Base-by-base conservation (phyloP, 2,888 invertebrate genomes). In the Dichetophora obliterata region DNA sequence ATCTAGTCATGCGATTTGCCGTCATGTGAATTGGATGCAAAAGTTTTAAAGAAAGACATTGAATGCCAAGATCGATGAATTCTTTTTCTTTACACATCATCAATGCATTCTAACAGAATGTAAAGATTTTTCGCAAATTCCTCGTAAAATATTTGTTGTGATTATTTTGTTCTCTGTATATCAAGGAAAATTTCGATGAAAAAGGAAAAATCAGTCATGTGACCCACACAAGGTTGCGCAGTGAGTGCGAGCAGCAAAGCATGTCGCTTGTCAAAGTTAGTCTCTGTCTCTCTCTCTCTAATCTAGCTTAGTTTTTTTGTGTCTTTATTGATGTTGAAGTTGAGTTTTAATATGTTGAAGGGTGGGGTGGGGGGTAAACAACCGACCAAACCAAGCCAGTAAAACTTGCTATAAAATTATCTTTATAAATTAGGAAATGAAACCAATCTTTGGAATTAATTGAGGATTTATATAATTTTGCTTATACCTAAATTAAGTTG, bases 1-100 rank as follows among this genome's bases (percentile, higher is more conserved):
- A 75, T 24, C 65, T 75, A 83, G 85, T 86, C 85, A 86, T 86
- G 83, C 83, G 86, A 83, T 83, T 82, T 63, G 71, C 63, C 82
- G 86, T 86, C 85, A 86, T 86, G 86, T 86, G 86, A 85, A 82
- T 79, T 66, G 27, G 16, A 11, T 11, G 16, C 11, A 31, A 50
- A 52, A 34, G 16, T 34, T 27, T 66, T 66, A 9, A 16, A 22
- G 16, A 19, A n/a, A 34, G 9, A 1, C 24, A 63, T 63, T 37
- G 0, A 66, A 37, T 19, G 4, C 11, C 4, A 59, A 27, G 24
- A 11, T 16, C 59, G 9, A 16, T 4, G 14, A 5, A 59, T 27
- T 16, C 27, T 27, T 27, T 24, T 24, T 43, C 43, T 14, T 43
- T 43, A 11, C 11, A 43, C 14, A 11, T 6, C 14, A 43, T 43